Evolutionary conservation across 2,797 vertebrate genomes (phyloP).

Genomic region (Pampus argenteus): DNA sequence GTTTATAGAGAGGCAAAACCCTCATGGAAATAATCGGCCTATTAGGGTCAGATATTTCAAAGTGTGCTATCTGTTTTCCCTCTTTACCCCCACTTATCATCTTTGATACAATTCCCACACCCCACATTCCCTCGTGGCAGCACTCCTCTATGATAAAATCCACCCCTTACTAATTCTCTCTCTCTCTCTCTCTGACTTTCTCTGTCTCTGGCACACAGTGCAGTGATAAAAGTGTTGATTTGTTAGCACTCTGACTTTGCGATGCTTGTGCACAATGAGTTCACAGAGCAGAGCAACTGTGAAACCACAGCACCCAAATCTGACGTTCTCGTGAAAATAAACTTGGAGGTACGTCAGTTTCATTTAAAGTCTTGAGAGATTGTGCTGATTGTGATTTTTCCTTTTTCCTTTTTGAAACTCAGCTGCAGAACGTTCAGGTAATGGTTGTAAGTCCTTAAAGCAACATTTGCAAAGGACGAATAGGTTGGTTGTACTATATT

Average conservation of each 20-base stretch:
- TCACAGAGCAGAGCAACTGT: conserved; percentile 64
- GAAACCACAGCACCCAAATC: conserved; percentile 67
- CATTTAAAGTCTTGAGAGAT: conserved; percentile 35
- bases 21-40: conserved; percentile 71
- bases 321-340: conserved; percentile 66
- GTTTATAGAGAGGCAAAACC: conserved; percentile 53
- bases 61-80: conserved; percentile 63
- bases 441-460: conserved; percentile 14
- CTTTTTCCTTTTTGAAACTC: conserved; percentile 57
- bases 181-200: conserved; percentile 9
- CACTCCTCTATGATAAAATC: conserved; percentile 49
- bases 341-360: conserved; percentile 50
- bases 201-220: conserved; percentile 16
- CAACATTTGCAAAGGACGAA: conserved; percentile 37
- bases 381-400: conserved; percentile 53
- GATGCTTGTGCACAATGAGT: conserved; percentile 52
- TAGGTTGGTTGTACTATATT: not conserved
- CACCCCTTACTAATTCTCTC: conserved; percentile 33
- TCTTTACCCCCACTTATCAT: conserved; percentile 56
- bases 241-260: conserved; percentile 53
- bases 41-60: conserved; percentile 73
- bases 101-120: conserved; percentile 62
- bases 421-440: conserved; percentile 5
- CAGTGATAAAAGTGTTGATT: conserved; percentile 60
- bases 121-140: conserved; percentile 29